phyloP scores from a whole-genome alignment of 2,797 vertebrate species.

The Pteropus rufus region DNA sequence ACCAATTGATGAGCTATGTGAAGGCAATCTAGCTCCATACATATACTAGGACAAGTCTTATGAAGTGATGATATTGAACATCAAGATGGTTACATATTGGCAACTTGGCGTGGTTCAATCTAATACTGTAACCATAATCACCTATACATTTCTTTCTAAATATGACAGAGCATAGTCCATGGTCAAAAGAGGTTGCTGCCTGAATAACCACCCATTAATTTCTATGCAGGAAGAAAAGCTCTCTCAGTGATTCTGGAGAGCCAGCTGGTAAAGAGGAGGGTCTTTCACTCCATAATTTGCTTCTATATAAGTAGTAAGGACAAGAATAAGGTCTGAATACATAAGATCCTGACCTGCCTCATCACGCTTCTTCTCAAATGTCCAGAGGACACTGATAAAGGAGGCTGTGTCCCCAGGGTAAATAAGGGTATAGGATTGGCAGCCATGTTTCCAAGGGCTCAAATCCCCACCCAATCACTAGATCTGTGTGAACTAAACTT shows the following conservation, averaged over 20 bases:
- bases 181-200: not conserved
- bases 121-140: not conserved
- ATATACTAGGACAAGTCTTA: not conserved
- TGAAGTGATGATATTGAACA: not conserved
- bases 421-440: not conserved
- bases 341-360: not conserved
- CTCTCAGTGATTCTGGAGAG: not conserved
- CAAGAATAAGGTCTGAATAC: not conserved
- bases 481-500: not conserved
- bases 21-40: not conserved
- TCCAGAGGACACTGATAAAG: not conserved
- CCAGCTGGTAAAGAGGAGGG: not conserved
- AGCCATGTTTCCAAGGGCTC: not conserved
- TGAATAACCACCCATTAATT: not conserved
- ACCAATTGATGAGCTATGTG: not conserved
- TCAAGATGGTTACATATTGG: not conserved
- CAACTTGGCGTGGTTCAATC: not conserved
- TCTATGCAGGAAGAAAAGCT: not conserved
- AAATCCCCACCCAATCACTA: not conserved
- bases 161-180: not conserved
- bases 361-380: not conserved
- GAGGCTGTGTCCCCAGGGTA: not conserved
- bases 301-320: not conserved
- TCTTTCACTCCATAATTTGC: not conserved
- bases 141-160: not conserved